Evolutionary conservation across 2,797 vertebrate genomes (phyloP).

Genomic region (Pipistrellus pipistrellus): DNA sequence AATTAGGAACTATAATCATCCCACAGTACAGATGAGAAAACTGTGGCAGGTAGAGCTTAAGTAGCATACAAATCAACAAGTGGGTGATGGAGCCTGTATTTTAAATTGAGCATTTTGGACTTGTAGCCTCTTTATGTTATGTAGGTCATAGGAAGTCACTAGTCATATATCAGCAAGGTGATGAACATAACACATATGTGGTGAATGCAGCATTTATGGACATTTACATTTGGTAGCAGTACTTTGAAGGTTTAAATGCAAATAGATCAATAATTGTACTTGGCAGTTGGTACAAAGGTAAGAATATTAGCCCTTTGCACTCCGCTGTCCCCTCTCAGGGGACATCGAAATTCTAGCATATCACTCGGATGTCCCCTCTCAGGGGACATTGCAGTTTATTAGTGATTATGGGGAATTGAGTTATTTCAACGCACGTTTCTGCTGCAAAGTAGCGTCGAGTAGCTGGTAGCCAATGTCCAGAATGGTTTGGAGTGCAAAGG

Average conservation of each 20-base stretch:
- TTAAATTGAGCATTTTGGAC: not conserved
- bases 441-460: too few species aligned
- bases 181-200: not conserved
- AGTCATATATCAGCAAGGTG: not conserved
- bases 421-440: too few species aligned
- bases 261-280: too few species aligned
- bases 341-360: too few species aligned
- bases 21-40: not conserved
- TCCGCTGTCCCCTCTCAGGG: too few species aligned
- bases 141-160: not conserved
- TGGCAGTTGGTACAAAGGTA: not conserved
- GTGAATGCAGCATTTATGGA: not conserved
- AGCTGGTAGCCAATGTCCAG: too few species aligned
- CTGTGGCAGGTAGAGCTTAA: not conserved
- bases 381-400: too few species aligned
- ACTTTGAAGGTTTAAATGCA: not conserved
- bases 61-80: not conserved
- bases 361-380: too few species aligned
- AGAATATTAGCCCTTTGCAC: too few species aligned
- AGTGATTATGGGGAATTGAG: too few species aligned
- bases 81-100: not conserved
- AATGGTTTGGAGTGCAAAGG: too few species aligned
- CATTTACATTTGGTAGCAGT: not conserved
- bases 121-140: not conserved
- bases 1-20: not conserved